These are phyloP conservation scores for Scolopax mira DNA, from an alignment of 2,113 vertebrate genomes.

Conservation along the genomic window DNA sequence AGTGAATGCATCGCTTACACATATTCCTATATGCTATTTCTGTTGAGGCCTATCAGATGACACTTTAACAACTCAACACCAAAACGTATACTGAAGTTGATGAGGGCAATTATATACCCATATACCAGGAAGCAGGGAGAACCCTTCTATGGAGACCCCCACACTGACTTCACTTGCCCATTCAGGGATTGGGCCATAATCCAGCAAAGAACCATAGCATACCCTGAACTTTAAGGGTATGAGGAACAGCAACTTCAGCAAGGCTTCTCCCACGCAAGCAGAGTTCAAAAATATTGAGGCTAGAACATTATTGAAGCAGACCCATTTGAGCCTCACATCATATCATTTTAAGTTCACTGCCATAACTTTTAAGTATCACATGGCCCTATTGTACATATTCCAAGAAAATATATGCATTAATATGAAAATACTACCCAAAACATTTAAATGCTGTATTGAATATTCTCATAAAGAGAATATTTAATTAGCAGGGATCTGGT, in stretches of 20 bases:
- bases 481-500: neutral
- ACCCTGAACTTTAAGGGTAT: neutral
- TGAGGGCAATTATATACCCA: neutral
- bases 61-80: neutral
- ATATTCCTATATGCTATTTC: neutral
- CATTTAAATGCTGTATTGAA: neutral
- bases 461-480: neutral
- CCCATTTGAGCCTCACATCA: neutral
- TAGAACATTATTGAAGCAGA: neutral
- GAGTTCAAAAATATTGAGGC: neutral
- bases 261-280: neutral
- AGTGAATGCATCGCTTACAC: neutral
- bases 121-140: neutral
- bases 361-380: neutral
- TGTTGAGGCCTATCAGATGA: neutral
- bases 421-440: neutral
- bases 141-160: neutral
- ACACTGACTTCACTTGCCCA: neutral
- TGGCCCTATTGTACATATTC: neutral
- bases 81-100: neutral
- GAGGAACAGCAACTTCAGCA: neutral
- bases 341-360: neutral
- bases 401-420: neutral
- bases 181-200: neutral
- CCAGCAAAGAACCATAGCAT: neutral